Evolutionary conservation across 2,113 vertebrate species (phyloP).

Genomic region (Caracal caracal): DNA sequence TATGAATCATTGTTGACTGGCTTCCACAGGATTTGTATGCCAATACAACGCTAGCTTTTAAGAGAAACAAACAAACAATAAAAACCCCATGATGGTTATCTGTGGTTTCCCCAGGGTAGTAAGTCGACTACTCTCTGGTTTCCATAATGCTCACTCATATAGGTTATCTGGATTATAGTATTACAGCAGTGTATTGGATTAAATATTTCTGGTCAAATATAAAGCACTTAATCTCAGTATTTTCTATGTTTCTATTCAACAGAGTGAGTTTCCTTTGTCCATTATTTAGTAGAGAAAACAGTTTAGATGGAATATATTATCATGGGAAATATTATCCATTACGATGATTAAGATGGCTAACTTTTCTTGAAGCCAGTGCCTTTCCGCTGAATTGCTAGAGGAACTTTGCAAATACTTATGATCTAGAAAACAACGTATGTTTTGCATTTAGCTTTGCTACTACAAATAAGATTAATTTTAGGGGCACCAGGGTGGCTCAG

Average conservation of each 20-base stretch:
- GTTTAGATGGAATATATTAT: constrained; percentile 6
- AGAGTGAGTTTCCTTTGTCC: not conserved
- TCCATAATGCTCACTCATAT: not conserved
- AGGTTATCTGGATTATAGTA: not conserved
- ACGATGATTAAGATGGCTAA: not conserved
- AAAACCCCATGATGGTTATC: not conserved
- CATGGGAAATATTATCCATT: not conserved
- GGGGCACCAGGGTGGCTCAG: no score
- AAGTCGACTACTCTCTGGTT: not conserved
- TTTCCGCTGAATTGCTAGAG: constrained; percentile 5
- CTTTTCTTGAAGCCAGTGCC: not conserved
- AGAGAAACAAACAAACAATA: not conserved
- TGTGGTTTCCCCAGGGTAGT: not conserved
- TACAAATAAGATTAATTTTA: constrained; percentile 13
- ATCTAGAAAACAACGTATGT: not conserved
- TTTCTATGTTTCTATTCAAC: not conserved
- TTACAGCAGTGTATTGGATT: not conserved
- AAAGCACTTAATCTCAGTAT: constrained; percentile 34
- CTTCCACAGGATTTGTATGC: not conserved
- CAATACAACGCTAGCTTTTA: not conserved
- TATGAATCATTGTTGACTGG: constrained; percentile 62
- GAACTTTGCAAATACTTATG: constrained; percentile 22
- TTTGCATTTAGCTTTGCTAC: constrained; percentile 5
- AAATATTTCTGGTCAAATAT: constrained; percentile 21
- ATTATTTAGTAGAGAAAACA: not conserved